Evolutionary conservation across 2,888 invertebrate species (phyloP), one percentile per base, ranked within the genome.

Genomic region (Chrysodeixis includens): DNA sequence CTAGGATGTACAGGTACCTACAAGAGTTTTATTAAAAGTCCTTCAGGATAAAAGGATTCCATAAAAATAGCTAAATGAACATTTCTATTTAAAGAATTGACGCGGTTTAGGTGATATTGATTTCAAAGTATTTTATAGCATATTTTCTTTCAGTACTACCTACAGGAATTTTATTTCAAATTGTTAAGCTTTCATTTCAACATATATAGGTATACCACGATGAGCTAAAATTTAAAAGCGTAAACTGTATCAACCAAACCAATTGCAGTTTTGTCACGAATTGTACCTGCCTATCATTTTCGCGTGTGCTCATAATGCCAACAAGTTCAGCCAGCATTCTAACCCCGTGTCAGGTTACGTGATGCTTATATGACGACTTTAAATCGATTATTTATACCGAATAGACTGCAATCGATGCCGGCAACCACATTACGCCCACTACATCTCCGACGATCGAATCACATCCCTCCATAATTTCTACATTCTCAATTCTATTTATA

Each of bases 381-480:
- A 90, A 89, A 91, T 92, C 88, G 90, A 90, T 88, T 90, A 92
- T 93, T 93, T 92, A 93, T 92, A 87, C 90, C 77, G 83, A 84
- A 87, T 83, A 78, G 79, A 74, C 82, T 69, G 85, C 85, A 87
- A 87, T 87, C 84, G 86, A 86, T 83, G 83, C 79, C 74, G 80
- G 82, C 82, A 86, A 86, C 88, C 83, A 86, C 85, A 90, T 92
- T 92, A 91, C 93, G 88, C 92, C 92, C 89, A 91, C 92, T 71
- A 57, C 68, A 70, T 75, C 74, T 78, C 62, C 62, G 65, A 78
- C 76, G 82, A 83, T 84, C 84, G 76, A 75, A 75, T 81, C 83
- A 79, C 86, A 88, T 86, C 87, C 88, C 84, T 85, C 83, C 83
- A 71, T 72, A 80, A 85, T 88, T 90, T 88, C 86, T 86, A 86